Evolutionary conservation across 2,797 vertebrate species (phyloP).

Genomic region (Glossophaga mutica): DNA sequence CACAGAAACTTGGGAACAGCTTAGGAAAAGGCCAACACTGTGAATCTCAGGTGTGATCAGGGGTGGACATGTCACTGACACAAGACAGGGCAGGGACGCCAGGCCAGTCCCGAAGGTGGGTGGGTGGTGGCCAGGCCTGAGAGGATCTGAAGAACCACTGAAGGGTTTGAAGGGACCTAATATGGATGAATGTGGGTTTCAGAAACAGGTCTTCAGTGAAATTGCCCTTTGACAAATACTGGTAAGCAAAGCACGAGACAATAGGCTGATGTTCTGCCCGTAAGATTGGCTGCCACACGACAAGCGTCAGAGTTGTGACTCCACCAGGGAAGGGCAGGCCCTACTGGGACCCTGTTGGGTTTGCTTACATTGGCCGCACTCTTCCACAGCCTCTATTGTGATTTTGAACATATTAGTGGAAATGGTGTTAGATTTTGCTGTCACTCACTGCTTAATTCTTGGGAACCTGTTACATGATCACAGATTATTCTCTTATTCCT

Average conservation of each 20-base stretch:
- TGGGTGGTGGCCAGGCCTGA: fast-evolving
- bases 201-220: not conserved
- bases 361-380: not conserved
- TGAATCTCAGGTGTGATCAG: not conserved
- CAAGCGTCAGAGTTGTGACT: fast-evolving
- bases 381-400: not conserved
- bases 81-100: not conserved
- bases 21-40: not conserved
- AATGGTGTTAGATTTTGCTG: not conserved
- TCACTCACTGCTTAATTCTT: not conserved
- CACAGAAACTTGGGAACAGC: not conserved
- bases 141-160: not conserved
- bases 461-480: fast-evolving
- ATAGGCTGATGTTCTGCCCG: fast-evolving
- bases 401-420: not conserved
- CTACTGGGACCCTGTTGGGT: fast-evolving
- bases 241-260: not conserved
- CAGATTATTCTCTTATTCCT: not conserved
- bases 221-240: not conserved
- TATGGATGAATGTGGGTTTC: not conserved
- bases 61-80: fast-evolving
- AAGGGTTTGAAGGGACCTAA: not conserved
- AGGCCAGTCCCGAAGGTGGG: not conserved
- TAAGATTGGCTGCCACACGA: fast-evolving
- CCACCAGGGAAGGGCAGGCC: fast-evolving